Evolutionary conservation across 1,140 invertebrate species (phyloP), one percentile per base, ranked within the genome.

Genomic region (Heliconius congener): DNA sequence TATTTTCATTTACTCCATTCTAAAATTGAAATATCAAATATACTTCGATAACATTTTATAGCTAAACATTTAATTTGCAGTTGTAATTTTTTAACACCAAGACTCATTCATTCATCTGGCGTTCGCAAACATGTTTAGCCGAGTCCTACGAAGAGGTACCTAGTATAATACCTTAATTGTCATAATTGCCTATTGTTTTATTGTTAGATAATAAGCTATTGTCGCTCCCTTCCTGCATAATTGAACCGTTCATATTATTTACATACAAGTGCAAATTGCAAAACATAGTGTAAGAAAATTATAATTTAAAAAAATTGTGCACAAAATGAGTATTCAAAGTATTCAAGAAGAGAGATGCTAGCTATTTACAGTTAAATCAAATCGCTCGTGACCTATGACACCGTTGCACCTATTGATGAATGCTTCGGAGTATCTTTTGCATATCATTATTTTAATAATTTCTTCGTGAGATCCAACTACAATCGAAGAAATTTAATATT

Each of bases 151-250:
- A 66, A 66, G 11, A 66, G 23, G 23, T 27, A 66, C 9, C 13
- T 13, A 23, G 60, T 66, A 66, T 70, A 76, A 76, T 76, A 70
- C 27, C 42, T 82, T 91, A 89, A 90, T 88, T 85, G 84, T 81
- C 74, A 75, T 80, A 72, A 89, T 89, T 86, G 81, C 76, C 86
- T 79, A 91, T 91, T 91, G 90, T 91, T 79, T 89, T 87, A 88
- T 86, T 88, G 86, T 88, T 82, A 55, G n/a, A 73, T 76, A 76
- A 85, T 83, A 83, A 83, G 50, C 71, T 79, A 82, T 79, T 78
- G 81, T 85, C 50, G 23, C 27, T 66, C 60, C 60, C 60, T 66
- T 66, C 60, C 60, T 66, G 60, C 60, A 30, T 66, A 66, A 66
- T 66, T 5, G 60, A 66, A 66, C 42, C 11, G 42, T 46, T n/a